Evolutionary conservation across 2,888 invertebrate genomes (phyloP).

Genomic region (Diloba caeruleocephala): DNA sequence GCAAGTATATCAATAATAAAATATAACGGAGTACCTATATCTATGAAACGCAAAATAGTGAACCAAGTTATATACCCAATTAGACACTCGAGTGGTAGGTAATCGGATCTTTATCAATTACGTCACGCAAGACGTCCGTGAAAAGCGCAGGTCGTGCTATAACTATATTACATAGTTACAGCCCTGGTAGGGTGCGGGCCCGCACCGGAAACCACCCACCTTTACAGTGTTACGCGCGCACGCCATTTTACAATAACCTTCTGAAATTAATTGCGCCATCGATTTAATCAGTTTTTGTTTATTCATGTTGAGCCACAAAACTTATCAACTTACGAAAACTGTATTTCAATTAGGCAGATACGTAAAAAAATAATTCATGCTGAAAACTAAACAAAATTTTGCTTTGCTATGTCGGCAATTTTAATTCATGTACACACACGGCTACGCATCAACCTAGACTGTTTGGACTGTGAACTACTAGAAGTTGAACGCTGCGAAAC

Average conservation of each 20-base stretch:
- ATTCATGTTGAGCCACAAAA: conserved; percentile 42
- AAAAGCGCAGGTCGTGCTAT: conserved; percentile 36
- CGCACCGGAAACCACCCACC: conserved; percentile 67
- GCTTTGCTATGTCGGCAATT: no score
- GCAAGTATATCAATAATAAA: conserved; percentile 30
- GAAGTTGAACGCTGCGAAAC: no score
- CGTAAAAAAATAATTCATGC: conserved; percentile 6
- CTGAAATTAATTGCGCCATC: conserved; percentile 64
- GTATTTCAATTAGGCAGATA: conserved; percentile 32
- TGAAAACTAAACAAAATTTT: conserved; percentile 27
- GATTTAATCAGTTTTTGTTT: conserved; percentile 65
- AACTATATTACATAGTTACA: conserved; percentile 41
- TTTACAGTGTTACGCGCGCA: conserved; percentile 68
- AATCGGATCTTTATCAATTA: conserved; percentile 57
- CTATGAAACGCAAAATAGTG: conserved; percentile 35
- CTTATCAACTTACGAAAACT: conserved; percentile 33
- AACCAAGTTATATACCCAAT: conserved; percentile 44
- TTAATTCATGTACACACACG: no score
- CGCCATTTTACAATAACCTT: conserved; percentile 75
- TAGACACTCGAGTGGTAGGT: conserved; percentile 41
- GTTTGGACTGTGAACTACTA: no score
- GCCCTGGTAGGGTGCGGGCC: conserved; percentile 68
- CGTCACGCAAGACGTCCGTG: conserved; percentile 41
- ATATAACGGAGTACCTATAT: conserved; percentile 15
- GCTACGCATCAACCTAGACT: no score